Base-by-base conservation (phyloP, 35 echinoderm and acorn worm species). In the Amphiura filiformis region DNA sequence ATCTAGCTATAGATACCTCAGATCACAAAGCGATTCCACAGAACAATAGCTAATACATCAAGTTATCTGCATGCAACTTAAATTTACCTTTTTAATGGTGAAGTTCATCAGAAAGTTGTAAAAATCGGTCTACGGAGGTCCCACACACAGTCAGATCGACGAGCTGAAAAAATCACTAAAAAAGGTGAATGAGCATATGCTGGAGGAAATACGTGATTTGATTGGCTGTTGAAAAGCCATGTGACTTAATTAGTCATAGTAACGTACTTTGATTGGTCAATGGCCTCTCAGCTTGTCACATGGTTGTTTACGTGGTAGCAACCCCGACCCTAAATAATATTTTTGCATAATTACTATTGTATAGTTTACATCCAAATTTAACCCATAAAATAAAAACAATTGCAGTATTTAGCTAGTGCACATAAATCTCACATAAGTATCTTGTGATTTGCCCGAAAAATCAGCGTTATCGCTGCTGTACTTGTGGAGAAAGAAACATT, bases 141-240 rank as follows among this genome's bases (percentile, higher is more conserved):
- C 31, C 44, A 20, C 61, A 26, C 17, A 70, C 61, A 70, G 28
- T 2, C 61, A 70, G 28, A 15, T 70, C 61, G 26, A 1, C 15
- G 61, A 70, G 61, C 61, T 70, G 61, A 30, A 70, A 23, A 39
- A 23, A 38, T 56, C 75, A 76, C 85, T 87, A 87, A 84, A 84
- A 91, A 91, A 91, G 82, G 89, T 91, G 89, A 91, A 91, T 91
- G 89, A 91, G 89, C 75, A 57, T 83, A 89, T 35, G 75, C 89
- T 52, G 41, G 39, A 31, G 70, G 34, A 77, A 84, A 78, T 5
- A 77, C 32, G 41, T 14, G 31, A 78, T 20, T 33, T 85, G 76
- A 91, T 91, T 91, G 81, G 89, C 32, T 33, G 80, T 34, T 36
- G 32, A 38, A 76, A 37, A 78, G 32, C 39, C 89, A 91, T 39